phyloP scores from a whole-genome alignment of 1,140 invertebrate species.

The Lithobius niger region DNA sequence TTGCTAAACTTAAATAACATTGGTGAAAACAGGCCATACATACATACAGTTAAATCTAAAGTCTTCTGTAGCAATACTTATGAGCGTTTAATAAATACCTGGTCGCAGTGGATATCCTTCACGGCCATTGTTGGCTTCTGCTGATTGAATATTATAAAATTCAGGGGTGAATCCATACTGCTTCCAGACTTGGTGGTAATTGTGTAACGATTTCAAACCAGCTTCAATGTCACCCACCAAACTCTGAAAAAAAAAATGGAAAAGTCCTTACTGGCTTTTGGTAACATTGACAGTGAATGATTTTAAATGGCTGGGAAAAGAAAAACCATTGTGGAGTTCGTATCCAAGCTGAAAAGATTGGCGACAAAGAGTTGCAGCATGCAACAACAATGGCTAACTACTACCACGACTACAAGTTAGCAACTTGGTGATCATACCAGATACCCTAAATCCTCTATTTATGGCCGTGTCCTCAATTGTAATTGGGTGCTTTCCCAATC shows the following conservation, averaged over 20 bases:
- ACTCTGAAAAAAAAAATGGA: conserved; percentile 40
- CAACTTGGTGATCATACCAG: no score
- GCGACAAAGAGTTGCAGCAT: no score
- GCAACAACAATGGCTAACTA: no score
- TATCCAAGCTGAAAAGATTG: no score
- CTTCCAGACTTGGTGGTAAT: conserved; percentile 91
- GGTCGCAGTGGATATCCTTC: conserved; percentile 92
- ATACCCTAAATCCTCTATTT: no score
- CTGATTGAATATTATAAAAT: conserved; percentile 85
- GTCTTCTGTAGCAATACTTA: background rate
- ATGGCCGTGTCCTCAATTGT: no score
- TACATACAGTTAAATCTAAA: background rate
- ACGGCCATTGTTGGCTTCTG: conserved; percentile 61
- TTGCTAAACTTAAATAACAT: background rate
- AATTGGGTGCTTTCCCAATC: no score
- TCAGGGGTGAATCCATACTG: conserved; percentile 96
- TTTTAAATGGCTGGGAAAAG: no score
- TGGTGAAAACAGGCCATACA: conserved; percentile 1
- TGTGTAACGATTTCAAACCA: conserved; percentile 83
- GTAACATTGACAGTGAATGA: no score
- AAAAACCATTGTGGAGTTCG: no score
- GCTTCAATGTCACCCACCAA: conserved; percentile 61
- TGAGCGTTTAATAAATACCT: conserved; percentile 28
- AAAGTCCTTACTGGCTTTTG: no score
- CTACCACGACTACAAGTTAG: no score